Evolutionary conservation across 35 echinoderm and acorn worm species (phyloP), one percentile per base, ranked within the genome.

Genomic region (Apostichopus californicus): DNA sequence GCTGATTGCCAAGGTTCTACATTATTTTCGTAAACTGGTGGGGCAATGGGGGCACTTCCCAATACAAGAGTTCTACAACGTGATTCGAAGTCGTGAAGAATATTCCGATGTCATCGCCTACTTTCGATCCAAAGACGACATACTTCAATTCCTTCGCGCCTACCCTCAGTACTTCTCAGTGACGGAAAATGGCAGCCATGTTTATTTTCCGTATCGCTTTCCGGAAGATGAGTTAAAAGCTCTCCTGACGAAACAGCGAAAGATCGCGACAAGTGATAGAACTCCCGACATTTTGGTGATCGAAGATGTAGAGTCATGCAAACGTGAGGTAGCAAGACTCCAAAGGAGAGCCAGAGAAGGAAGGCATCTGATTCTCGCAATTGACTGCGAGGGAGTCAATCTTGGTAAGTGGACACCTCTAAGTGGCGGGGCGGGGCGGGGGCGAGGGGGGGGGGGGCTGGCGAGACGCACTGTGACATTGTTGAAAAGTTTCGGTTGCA

Each of bases 311-410:
- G 53, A 55, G 5, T 12, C 28, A n/a, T 83, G 80, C 80, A 57
- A 6, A 15, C 34, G 28, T 6, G 20, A 83, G 13, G 80, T 83
- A 20, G 11, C 12, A 56, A 83, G 52, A 54, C 56, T 83, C 12
- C 80, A 55, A 53, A 5, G 2, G 52, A 54, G 53, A 56, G 80
- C 56, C 4, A 17, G 52, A 1, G 25, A 83, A 55, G 20, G 13
- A 18, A 53, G 13, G 5, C 8, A 13, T 6, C 28, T 83, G 52
- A 53, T 83, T 54, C 80, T 83, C 14, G 56, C 80, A n/a, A 17
- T 83, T 54, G 80, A 57, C 12, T 83, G 80, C 20, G 80, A 83
- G 56, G 28, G 80, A 8, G 80, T 75, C 71, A 75, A 75, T 75
- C 71, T 75, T 75, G 71, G 71, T 75, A 75, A 75, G 71, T 61